Base-by-base conservation (phyloP, 2,888 invertebrate species). In the Linnaemya vulpina region DNA sequence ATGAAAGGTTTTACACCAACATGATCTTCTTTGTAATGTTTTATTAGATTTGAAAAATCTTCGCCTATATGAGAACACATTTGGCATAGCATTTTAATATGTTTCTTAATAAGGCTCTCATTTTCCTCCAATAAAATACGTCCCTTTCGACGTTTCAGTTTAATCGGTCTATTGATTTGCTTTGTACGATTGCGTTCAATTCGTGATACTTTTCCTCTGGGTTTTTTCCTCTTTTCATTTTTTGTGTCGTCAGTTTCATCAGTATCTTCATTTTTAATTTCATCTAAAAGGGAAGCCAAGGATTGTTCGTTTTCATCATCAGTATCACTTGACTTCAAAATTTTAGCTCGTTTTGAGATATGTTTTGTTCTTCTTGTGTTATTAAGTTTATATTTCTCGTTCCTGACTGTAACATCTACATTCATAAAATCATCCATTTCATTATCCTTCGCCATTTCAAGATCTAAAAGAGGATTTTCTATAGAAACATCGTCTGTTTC, bases 1-100 rank as follows among this genome's bases (percentile, higher is more conserved):
- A 92, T 89, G 83, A 89, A 92, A 0, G 90, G 90, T 11, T 89
- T 89, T 4, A 88, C 87, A 38, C 87, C 87, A 1, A 87, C 88
- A 81, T 92, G 92, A 1, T 87, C 86, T 0, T 88, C 88, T 71
- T 90, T 89, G 67, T 91, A 92, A 79, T 92, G 92, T 35, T 89
- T 89, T 10, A 90, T 88, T 10, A 92, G 87, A n/a, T 89, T 89
- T 0, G 89, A 89, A 68, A 92, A 92, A 65, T 91, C 90, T 4
- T 88, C 87, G 2, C 89, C 89, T n/a, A 90, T 88, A 25, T 88
- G 86, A 2, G 89, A 87, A 82, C 92, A 92, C 25, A 91, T 77
- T 71, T 92, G 91, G 84, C 92, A 92, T 70, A 89, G 89, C 89
- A 92, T 90, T 35, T 90, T 90, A 84, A 92, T 90, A 70, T 91